Percentiles rank a stretch among this genome's conserved stretches.
phyloP scores from a whole-genome alignment of 2,888 invertebrate species.

The Tipula vernalis region DNA sequence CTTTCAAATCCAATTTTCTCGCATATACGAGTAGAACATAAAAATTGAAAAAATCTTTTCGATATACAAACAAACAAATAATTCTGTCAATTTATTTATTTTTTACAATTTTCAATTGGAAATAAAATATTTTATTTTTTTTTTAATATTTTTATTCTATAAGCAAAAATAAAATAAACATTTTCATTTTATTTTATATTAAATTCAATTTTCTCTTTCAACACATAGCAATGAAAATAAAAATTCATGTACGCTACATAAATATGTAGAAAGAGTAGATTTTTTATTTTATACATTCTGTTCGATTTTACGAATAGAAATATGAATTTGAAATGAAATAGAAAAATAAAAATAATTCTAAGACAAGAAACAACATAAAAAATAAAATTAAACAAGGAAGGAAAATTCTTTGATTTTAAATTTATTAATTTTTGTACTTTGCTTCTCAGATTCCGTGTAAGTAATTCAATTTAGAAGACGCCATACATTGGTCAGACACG shows the following conservation, averaged over 20 bases:
- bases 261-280: not conserved
- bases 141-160: not conserved
- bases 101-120: not conserved
- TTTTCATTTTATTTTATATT: not conserved
- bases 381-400: not conserved
- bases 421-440: too few species aligned
- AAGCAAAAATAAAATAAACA: not conserved
- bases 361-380: not conserved
- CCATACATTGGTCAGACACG: too few species aligned
- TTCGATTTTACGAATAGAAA: not conserved
- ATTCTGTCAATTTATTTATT: not conserved
- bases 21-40: not conserved
- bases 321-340: not conserved
- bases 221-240: not conserved
- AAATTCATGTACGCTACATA: not conserved
- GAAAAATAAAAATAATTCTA: not conserved
- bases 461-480: too few species aligned
- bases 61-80: not conserved
- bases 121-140: not conserved
- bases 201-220: not conserved
- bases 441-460: too few species aligned
- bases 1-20: not conserved
- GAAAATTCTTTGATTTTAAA: not conserved
- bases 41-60: not conserved
- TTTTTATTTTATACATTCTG: not conserved